These are phyloP conservation scores for Muscicapa striata DNA, from an alignment of 2,797 vertebrate genomes.

Conservation along the genomic window DNA sequence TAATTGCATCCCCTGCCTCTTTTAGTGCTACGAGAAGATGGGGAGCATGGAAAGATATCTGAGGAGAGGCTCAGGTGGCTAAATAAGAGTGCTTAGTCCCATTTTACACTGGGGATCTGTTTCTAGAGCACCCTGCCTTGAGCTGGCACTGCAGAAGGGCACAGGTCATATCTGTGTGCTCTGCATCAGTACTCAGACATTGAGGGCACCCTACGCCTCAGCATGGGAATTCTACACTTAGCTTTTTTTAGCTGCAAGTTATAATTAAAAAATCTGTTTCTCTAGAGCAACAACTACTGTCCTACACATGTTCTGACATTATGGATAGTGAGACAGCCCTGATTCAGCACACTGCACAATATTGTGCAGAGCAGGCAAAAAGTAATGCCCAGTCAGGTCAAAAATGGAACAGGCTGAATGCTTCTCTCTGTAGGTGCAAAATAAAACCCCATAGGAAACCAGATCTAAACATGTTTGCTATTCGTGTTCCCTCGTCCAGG, in stretches of 20 bases:
- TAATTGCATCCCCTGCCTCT: neutral
- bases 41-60: neutral
- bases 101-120: neutral
- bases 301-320: neutral
- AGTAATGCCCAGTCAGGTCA: neutral
- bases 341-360: neutral
- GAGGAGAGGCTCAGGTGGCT: neutral
- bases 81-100: neutral
- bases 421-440: neutral
- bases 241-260: neutral
- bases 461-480: neutral
- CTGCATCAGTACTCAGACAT: neutral
- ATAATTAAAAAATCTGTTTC: neutral
- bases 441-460: neutral
- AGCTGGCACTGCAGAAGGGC: neutral
- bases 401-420: neutral
- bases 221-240: neutral
- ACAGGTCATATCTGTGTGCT: neutral
- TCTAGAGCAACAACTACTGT: neutral
- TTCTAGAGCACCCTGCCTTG: neutral
- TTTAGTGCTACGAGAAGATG: neutral
- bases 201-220: neutral
- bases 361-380: neutral
- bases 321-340: neutral
- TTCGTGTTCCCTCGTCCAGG: neutral